Base-by-base conservation (phyloP, 2,797 vertebrate species). In the Poeciliopsis paucimaculata region DNA sequence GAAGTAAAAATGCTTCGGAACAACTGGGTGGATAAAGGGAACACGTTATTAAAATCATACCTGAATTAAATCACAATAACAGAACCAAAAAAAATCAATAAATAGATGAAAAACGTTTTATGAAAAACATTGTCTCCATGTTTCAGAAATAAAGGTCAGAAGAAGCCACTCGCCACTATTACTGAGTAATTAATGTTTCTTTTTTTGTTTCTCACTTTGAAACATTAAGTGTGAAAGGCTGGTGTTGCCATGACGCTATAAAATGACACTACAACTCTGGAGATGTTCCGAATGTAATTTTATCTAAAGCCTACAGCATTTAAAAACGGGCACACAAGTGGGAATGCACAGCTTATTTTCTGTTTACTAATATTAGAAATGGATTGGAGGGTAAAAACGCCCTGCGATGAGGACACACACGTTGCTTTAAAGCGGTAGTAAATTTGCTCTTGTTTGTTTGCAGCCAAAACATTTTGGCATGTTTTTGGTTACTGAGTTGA, bases 61-160 rank as follows among this genome's bases (percentile, higher is more conserved):
- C 36, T 68, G 64, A 18, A 20, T 77, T 73, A 31, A 60, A 78
- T 3, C 12, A 9, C 46, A 68, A 74, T 85, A 1, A 70, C 46
- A 15, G 49, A 51, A 84, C 74, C 23, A 82, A 81, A 34, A 60
- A 16, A 75, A 28, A 3, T 34, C 31, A 34, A 6, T 16, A 46
- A 13, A 13, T 5, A 45, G 13, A 15, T 1, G 0, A 20, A 49
- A 49, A 20, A 9, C 1, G 6, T 20, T 60, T n/a, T n/a, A 5
- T 72, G 45, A 49, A n/a, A 49, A 49, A 34, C 70, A 72, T 31
- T 46, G n/a, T 72, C 12, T 45, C 23, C 66, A 72, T 72, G 12
- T 47, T 47, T 11, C 9, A 9, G 45, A 47, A 72, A 49, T 47
- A 26, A 55, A 74, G 73, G 73, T 55, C 73, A 55, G 36, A 31